Conservation (phyloP, 2,113 vertebrate species). For the Lophura nycthemera region DNA sequence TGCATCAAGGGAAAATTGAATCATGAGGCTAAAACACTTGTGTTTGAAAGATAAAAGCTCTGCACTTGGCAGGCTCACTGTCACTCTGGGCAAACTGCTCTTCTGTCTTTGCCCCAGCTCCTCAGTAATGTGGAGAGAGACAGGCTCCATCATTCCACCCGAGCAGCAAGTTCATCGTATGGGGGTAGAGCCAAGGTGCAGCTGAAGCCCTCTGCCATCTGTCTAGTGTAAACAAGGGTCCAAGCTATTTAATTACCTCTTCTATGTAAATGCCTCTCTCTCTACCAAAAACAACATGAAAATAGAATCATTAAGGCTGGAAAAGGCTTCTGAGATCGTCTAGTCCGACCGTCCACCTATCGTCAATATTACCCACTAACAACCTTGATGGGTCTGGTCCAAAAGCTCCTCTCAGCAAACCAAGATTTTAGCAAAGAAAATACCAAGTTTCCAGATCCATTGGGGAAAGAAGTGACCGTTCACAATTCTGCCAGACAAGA, state of each 20-base stretch:
- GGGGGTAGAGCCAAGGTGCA: not conserved
- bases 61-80: rapidly evolving
- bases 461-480: not conserved
- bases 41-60: not conserved
- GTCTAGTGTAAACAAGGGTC: not conserved
- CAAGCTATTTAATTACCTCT: not conserved
- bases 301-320: not conserved
- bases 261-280: not conserved
- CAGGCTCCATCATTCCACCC: not conserved
- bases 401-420: not conserved
- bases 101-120: not conserved
- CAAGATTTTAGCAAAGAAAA: not conserved
- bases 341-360: too few species aligned
- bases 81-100: not conserved
- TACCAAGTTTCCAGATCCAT: not conserved
- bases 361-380: too few species aligned
- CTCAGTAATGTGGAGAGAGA: rapidly evolving
- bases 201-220: not conserved
- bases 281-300: not conserved
- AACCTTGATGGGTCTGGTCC: not conserved
- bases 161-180: not conserved
- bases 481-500: not conserved
- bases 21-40: not conserved
- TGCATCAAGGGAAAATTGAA: slow-evolving; percentile 15
- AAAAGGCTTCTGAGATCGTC: too few species aligned